Evolutionary conservation across 2,888 invertebrate species (phyloP).

Genomic region (Drosophila algonquin): DNA sequence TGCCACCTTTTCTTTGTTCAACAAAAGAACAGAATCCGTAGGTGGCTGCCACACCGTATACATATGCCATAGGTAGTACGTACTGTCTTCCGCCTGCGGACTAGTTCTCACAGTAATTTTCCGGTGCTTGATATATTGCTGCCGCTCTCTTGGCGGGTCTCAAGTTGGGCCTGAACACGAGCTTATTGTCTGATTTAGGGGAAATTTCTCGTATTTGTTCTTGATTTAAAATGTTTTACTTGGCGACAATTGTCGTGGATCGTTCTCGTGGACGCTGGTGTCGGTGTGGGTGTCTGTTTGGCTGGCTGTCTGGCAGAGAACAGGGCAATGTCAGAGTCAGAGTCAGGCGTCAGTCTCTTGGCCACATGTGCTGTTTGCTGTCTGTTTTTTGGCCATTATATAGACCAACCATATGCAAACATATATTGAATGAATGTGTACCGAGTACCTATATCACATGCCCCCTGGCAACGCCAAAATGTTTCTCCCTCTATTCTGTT

Average conservation of each 20-base stretch:
- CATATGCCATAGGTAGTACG: neutral
- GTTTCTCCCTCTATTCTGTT: neutral
- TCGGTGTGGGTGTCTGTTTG: slow-evolving; percentile 15
- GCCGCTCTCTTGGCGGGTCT: neutral
- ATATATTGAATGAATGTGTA: slow-evolving; percentile 15
- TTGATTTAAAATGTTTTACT: slow-evolving; percentile 14
- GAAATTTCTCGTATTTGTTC: slow-evolving; percentile 29
- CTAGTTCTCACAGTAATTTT: slow-evolving; percentile 25
- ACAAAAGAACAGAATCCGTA: neutral
- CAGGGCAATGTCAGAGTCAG: slow-evolving; percentile 21
- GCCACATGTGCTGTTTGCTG: slow-evolving; percentile 40
- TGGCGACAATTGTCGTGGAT: slow-evolving; percentile 12
- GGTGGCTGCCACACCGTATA: neutral
- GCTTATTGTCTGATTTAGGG: slow-evolving; percentile 35
- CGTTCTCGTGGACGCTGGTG: neutral
- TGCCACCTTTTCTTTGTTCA: neutral
- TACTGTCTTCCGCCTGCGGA: slow-evolving; percentile 2
- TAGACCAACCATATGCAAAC: slow-evolving; percentile 26
- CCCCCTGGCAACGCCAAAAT: slow-evolving; percentile 14
- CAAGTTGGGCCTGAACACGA: slow-evolving; percentile 22
- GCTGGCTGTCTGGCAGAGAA: slow-evolving; percentile 18
- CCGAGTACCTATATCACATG: slow-evolving; percentile 12
- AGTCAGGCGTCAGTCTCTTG: neutral
- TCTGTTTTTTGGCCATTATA: slow-evolving; percentile 32
- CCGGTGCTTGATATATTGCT: slow-evolving; percentile 16